phyloP scores from a whole-genome alignment of 2,113 vertebrate genomes.

The Leucopsar rothschildi region DNA sequence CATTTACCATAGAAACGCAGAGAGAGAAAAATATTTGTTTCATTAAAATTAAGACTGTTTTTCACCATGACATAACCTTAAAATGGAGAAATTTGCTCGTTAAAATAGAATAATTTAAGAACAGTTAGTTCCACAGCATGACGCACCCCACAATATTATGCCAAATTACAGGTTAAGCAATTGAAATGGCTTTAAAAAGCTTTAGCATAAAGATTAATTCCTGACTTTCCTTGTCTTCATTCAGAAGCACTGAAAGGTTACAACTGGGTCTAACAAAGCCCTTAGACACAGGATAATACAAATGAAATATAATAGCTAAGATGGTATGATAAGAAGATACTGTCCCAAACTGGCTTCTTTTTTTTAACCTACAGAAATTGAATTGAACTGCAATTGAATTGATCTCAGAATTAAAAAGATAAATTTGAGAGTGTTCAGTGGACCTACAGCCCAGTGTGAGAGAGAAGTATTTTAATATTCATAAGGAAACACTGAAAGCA shows the following conservation, averaged over 20 bases:
- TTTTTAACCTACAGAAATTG: not conserved
- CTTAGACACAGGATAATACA: conserved; percentile 1
- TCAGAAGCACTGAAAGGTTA: conserved; percentile 47
- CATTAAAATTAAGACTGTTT: conserved; percentile 57
- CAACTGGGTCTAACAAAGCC: conserved; percentile 30
- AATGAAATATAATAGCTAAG: not conserved
- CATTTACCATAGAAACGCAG: not conserved
- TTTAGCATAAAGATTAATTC: conserved; percentile 51
- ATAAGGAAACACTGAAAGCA: not conserved
- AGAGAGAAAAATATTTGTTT: conserved; percentile 65
- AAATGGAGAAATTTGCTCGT: conserved; percentile 35
- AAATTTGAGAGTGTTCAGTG: not conserved
- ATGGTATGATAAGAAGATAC: not conserved
- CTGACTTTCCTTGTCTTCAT: conserved; percentile 29
- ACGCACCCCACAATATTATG: conserved; percentile 44
- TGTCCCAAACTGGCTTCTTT: not conserved
- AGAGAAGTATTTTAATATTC: not conserved
- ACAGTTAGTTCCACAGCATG: conserved; percentile 61
- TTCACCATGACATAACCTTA: conserved; percentile 58
- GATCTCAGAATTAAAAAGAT: not conserved
- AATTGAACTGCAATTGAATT: not conserved
- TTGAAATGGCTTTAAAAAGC: conserved; percentile 46
- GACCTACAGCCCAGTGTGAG: not conserved
- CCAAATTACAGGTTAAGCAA: conserved; percentile 61
- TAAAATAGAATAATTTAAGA: conserved; percentile 53